These are phyloP conservation scores for Clupea harengus DNA, from an alignment of 2,113 vertebrate genomes.

Conservation along the genomic window DNA sequence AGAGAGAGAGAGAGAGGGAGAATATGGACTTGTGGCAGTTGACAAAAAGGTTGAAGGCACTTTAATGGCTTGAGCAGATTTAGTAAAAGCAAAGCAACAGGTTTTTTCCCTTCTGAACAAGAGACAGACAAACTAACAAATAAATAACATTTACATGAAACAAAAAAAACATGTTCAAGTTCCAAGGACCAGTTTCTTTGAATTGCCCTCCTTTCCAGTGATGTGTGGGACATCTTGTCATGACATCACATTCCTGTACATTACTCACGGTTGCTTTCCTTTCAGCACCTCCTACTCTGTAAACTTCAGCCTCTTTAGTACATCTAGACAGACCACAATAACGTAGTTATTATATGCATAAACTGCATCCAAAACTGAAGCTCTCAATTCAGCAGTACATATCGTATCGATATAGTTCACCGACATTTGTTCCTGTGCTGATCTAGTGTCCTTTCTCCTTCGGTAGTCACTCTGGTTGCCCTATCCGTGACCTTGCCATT, in stretches of 20 bases:
- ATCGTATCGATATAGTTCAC: neutral
- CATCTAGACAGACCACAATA: neutral
- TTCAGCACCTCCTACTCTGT: neutral
- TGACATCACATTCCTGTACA: neutral
- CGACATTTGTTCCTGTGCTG: too few species aligned
- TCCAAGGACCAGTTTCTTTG: neutral
- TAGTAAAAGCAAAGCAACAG: neutral
- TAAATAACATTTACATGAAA: neutral
- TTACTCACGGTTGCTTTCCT: neutral
- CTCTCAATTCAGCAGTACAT: neutral
- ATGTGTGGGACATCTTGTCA: neutral
- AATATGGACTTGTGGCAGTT: neutral
- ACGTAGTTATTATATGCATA: neutral
- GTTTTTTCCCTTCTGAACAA: neutral
- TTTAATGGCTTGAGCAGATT: neutral
- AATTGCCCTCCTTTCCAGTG: too few species aligned
- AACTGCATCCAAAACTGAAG: neutral
- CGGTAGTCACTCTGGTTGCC: neutral
- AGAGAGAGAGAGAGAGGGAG: neutral
- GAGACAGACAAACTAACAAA: too few species aligned
- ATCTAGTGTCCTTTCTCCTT: too few species aligned
- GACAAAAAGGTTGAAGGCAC: neutral
- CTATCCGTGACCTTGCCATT: neutral
- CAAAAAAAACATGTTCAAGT: neutral
- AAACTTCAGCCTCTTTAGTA: too few species aligned